phyloP scores from a whole-genome alignment of 2,113 vertebrate genomes.

The Eubucco bourcierii region DNA sequence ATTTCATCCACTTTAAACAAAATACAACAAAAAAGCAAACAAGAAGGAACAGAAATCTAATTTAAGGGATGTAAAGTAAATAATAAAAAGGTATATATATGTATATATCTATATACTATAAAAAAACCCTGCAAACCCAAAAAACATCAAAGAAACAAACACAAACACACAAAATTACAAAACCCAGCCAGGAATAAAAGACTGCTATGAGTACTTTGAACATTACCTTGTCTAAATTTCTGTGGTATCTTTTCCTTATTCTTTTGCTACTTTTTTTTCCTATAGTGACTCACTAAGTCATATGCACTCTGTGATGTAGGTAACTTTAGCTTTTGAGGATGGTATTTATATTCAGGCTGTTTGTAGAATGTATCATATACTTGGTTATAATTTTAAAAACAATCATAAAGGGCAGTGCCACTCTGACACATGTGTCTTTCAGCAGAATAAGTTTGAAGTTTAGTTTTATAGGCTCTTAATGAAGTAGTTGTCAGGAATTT shows the following conservation, averaged over 20 bases:
- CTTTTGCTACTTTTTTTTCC: not conserved
- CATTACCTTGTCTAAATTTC: not conserved
- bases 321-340: not conserved
- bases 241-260: not conserved
- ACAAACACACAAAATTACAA: not conserved
- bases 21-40: not conserved
- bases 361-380: not conserved
- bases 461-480: slow-evolving; percentile 30
- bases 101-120: not conserved
- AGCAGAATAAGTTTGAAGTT: slow-evolving; percentile 27
- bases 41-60: not conserved
- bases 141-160: no score
- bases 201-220: not conserved
- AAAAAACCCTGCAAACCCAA: no score
- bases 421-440: not conserved
- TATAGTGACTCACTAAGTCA: not conserved
- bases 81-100: not conserved
- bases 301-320: not conserved
- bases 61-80: not conserved
- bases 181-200: not conserved
- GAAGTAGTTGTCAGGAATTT: slow-evolving; percentile 28
- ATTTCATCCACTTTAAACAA: not conserved
- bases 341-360: not conserved
- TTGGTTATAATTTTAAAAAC: slow-evolving; percentile 18
- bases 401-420: slow-evolving; percentile 26